Conservation (phyloP, 2,797 vertebrate species). For the Serranus cabrilla region DNA sequence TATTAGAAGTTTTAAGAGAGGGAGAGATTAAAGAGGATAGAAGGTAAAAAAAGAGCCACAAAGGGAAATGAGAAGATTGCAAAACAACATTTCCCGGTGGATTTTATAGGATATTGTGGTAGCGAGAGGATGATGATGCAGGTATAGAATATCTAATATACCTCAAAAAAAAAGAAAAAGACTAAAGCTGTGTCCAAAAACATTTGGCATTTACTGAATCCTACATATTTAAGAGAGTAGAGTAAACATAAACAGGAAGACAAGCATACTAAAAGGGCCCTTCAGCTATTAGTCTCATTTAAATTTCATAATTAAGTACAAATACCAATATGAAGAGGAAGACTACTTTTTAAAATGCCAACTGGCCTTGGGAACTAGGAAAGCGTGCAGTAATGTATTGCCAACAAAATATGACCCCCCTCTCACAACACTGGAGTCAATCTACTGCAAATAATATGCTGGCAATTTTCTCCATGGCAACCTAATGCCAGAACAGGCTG, state of each 20-base stretch:
- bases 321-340: neutral
- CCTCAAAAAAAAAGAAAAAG: neutral
- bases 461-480: constrained; percentile 73
- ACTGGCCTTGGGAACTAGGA: constrained; percentile 15
- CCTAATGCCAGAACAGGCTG: constrained; percentile 51
- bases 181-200: neutral
- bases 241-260: neutral
- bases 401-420: constrained; percentile 18
- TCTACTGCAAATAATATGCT: constrained; percentile 58
- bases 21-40: constrained; percentile 8
- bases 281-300: neutral
- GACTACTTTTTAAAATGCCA: constrained; percentile 14
- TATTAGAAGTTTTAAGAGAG: constrained; percentile 24
- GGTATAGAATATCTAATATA: constrained; percentile 6
- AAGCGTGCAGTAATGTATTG: constrained; percentile 6
- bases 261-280: neutral
- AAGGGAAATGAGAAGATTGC: constrained; percentile 10
- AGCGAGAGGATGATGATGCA: neutral
- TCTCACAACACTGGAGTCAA: constrained; percentile 28
- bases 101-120: constrained; percentile 8
- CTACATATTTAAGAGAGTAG: neutral
- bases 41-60: constrained; percentile 21
- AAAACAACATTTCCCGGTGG: constrained; percentile 20
- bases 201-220: neutral
- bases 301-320: constrained; percentile 27